A percentile compares a stretch with the other conserved stretches of the same genome.
phyloP scores from a whole-genome alignment of 1,140 invertebrate species.

The Lutraria rhynchaena region DNA sequence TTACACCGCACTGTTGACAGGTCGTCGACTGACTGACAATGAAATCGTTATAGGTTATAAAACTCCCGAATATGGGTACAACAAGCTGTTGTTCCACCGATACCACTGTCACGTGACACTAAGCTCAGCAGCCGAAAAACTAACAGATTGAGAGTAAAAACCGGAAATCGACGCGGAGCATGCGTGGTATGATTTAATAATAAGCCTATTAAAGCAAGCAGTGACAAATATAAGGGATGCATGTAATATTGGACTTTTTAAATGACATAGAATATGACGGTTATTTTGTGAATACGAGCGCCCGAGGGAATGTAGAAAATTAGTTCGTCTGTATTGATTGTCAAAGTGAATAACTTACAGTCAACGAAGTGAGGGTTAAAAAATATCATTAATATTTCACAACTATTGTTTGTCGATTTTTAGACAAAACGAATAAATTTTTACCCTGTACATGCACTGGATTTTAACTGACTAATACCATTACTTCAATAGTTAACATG shows the following conservation, averaged over 20 bases:
- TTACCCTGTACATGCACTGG: too few species aligned
- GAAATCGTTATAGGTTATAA: slow-evolving; percentile 40
- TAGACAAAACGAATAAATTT: too few species aligned
- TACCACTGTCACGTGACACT: slow-evolving; percentile 23
- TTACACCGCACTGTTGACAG: too few species aligned
- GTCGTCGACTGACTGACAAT: slow-evolving; percentile 13
- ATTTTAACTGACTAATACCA: too few species aligned
- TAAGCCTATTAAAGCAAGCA: slow-evolving; percentile 42
- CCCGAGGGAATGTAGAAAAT: slow-evolving; percentile 22
- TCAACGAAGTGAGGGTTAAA: too few species aligned
- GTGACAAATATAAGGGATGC: slow-evolving; percentile 17
- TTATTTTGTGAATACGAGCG: slow-evolving; percentile 10
- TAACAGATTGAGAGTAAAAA: not conserved
- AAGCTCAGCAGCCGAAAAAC: slow-evolving; percentile 50
- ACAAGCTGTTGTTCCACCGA: slow-evolving; percentile 52
- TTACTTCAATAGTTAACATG: too few species aligned
- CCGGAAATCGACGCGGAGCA: slow-evolving; percentile 23
- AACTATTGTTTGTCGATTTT: too few species aligned
- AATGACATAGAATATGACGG: slow-evolving; percentile 23
- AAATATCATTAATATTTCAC: too few species aligned
- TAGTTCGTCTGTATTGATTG: slow-evolving; percentile 31
- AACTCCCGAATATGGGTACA: slow-evolving; percentile 56
- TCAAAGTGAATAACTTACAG: slow-evolving; percentile 6
- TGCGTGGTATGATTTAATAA: slow-evolving; percentile 52
- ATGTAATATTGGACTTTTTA: slow-evolving; percentile 35